Evolutionary conservation across 2,888 invertebrate genomes (phyloP).

Genomic region (Heliconius ismenius): DNA sequence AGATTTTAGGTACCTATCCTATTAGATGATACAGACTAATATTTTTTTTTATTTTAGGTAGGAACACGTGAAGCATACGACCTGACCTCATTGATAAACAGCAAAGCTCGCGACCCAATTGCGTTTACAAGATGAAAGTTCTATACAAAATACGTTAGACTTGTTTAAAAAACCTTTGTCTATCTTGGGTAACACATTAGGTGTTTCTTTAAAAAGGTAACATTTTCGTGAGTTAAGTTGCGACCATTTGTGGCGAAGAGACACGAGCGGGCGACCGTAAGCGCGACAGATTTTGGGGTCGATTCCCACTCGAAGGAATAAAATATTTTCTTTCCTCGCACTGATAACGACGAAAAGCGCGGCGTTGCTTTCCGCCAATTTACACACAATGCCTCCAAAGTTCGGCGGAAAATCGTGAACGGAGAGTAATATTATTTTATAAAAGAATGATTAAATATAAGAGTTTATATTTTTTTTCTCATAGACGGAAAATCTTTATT

Average conservation of each 20-base stretch:
- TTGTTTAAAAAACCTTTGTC: neutral
- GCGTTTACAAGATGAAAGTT: slow-evolving; percentile 14
- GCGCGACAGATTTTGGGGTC: neutral
- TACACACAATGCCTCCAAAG: too few species aligned
- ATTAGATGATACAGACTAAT: too few species aligned
- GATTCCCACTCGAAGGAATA: neutral
- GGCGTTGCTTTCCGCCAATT: neutral
- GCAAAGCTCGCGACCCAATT: slow-evolving; percentile 26
- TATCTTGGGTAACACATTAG: neutral
- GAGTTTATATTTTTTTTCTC: neutral
- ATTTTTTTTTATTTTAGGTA: neutral
- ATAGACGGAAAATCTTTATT: neutral
- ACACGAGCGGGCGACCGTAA: neutral
- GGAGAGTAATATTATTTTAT: too few species aligned
- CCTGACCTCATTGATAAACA: slow-evolving; percentile 28
- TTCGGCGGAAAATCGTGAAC: too few species aligned
- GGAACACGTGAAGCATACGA: slow-evolving; percentile 2
- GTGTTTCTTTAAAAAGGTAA: neutral
- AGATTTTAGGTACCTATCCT: too few species aligned
- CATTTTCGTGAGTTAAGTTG: neutral
- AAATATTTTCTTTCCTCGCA: neutral
- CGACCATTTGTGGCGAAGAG: neutral
- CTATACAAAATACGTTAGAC: neutral
- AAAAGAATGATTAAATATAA: too few species aligned
- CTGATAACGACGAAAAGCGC: neutral